These are phyloP conservation scores for Prosopocoilus inquinatus DNA, from an alignment of 2,888 invertebrate species.

Conservation along the genomic window DNA sequence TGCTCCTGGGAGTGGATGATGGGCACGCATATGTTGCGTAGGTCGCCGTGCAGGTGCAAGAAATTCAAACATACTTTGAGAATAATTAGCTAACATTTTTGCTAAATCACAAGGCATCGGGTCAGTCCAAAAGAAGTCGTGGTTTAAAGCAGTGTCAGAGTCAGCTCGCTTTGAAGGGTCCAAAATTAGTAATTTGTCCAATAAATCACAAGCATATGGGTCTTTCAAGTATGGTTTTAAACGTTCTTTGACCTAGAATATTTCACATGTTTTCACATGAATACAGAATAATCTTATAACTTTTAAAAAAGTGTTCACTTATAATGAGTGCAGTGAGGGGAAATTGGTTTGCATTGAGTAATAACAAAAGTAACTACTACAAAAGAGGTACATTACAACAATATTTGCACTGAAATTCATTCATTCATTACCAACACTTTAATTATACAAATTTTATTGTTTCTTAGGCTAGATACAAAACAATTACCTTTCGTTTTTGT, in stretches of 20 bases:
- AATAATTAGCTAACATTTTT: constrained; percentile 89
- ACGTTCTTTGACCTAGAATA: constrained; percentile 67
- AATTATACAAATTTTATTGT: constrained; percentile 4
- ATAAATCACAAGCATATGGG: constrained; percentile 85
- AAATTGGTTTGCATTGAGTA: too few relatives aligned
- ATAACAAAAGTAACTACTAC: too few relatives aligned
- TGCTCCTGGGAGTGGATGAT: constrained; percentile 55
- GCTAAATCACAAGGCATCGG: constrained; percentile 92
- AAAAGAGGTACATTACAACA: too few relatives aligned
- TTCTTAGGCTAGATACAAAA: background rate
- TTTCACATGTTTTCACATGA: background rate
- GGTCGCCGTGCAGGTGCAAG: constrained; percentile 73
- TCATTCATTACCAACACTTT: background rate
- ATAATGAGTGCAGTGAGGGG: too few relatives aligned
- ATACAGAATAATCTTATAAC: too few relatives aligned
- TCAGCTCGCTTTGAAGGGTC: constrained; percentile 89
- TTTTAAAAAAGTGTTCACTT: too few relatives aligned
- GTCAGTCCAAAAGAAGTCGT: constrained; percentile 98
- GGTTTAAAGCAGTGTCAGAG: constrained; percentile 90
- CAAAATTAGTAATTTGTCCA: constrained; percentile 87
- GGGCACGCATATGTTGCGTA: constrained; percentile 63
- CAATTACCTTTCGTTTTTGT: constrained; percentile 74
- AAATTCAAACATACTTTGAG: constrained; percentile 94
- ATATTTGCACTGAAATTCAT: background rate
- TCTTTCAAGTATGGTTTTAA: constrained; percentile 89